Percentiles rank a stretch among this genome's conserved stretches.
Conservation (phyloP, 2,888 invertebrate genomes). For the Corythucha ciliata region DNA sequence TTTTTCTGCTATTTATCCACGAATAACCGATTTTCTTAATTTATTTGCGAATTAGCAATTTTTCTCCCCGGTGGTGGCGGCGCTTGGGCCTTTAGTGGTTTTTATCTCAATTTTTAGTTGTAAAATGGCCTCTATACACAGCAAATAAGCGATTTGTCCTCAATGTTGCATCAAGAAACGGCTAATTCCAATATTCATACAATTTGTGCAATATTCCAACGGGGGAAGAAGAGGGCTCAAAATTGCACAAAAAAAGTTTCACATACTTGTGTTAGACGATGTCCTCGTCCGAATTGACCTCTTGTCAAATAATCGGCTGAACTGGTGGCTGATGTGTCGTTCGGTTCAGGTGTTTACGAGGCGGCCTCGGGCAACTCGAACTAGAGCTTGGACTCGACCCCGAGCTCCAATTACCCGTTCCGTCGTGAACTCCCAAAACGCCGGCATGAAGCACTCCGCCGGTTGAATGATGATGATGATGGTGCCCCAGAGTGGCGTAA, state of each 20-base stretch:
- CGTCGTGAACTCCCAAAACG: conserved; percentile 31
- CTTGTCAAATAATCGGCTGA: conserved; percentile 31
- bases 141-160: not conserved
- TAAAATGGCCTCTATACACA: too few species aligned
- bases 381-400: conserved; percentile 32
- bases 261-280: conserved; percentile 32
- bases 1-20: too few species aligned
- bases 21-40: too few species aligned
- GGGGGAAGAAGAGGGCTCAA: not conserved
- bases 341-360: conserved; percentile 20
- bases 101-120: too few species aligned
- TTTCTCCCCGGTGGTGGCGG: too few species aligned
- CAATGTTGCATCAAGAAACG: too few species aligned
- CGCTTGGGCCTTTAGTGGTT: too few species aligned
- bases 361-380: conserved; percentile 26
- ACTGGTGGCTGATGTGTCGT: conserved; percentile 20
- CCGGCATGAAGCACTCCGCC: conserved; percentile 40
- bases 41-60: too few species aligned
- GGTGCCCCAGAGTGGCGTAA: conserved; percentile 40
- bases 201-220: too few species aligned
- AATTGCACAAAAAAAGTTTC: not conserved
- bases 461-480: too few species aligned
- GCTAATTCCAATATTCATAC: too few species aligned
- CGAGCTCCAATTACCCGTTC: conserved; percentile 33
- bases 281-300: conserved; percentile 34